These are phyloP conservation scores for Lasioglossum baleicum DNA, from an alignment of 1,140 invertebrate species.

Conservation along the genomic window DNA sequence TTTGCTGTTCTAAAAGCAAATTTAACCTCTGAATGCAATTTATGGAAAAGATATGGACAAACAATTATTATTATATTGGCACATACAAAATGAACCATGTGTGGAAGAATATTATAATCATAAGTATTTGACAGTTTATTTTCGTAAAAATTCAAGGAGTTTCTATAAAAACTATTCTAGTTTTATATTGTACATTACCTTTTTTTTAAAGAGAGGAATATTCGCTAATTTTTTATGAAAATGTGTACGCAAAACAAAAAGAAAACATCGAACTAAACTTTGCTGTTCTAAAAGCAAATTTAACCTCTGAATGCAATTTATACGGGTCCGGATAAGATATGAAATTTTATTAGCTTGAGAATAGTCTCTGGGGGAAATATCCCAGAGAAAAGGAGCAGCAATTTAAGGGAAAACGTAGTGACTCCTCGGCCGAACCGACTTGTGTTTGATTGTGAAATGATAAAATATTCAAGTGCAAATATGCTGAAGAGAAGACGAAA, in stretches of 20 bases:
- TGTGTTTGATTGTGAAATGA: background rate
- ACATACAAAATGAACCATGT: too few species aligned
- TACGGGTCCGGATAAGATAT: background rate
- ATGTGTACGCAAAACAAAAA: background rate
- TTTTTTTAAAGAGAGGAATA: too few species aligned
- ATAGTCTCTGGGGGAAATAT: background rate
- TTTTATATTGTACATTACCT: too few species aligned
- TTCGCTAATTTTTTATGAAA: background rate
- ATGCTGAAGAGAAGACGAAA: too few species aligned
- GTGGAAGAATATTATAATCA: too few species aligned
- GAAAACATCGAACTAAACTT: background rate
- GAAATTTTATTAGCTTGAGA: conserved; percentile 9
- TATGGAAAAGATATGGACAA: conserved; percentile 3
- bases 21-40: background rate
- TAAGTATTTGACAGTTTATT: too few species aligned
- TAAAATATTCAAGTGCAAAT: conserved; percentile 1
- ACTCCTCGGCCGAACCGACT: background rate
- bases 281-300: background rate
- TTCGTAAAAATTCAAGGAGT: too few species aligned
- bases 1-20: background rate
- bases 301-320: background rate
- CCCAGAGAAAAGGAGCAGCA: background rate
- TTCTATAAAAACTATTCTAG: too few species aligned
- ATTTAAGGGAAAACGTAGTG: background rate
- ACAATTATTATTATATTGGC: too few species aligned